Evolutionary conservation across 2,888 invertebrate genomes (phyloP).

Genomic region (Scrobipalpa atriplicella): DNA sequence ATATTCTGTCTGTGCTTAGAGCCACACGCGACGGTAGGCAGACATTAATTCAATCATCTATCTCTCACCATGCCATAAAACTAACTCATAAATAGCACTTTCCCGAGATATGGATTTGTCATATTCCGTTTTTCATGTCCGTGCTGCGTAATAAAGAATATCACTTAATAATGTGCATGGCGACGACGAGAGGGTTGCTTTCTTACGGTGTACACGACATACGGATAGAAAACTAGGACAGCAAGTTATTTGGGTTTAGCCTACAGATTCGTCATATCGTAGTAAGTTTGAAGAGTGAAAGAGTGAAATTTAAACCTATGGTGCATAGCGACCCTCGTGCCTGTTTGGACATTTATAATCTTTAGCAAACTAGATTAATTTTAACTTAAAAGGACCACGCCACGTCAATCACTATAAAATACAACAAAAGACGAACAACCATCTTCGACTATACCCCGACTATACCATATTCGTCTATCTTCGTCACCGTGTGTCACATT

Average conservation of each 20-base stretch:
- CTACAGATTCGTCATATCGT: too few relatives aligned
- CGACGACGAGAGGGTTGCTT: conserved; percentile 54
- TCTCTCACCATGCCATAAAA: conserved; percentile 70
- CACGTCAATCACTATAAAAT: too few relatives aligned
- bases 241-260: not conserved
- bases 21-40: conserved; percentile 2
- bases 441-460: too few relatives aligned
- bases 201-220: conserved; percentile 53
- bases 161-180: conserved; percentile 77
- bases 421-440: too few relatives aligned
- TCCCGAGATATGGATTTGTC: conserved; percentile 70
- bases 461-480: not conserved
- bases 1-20: not conserved
- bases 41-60: conserved; percentile 66
- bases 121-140: conserved; percentile 64
- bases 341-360: too few relatives aligned
- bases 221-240: conserved; percentile 39
- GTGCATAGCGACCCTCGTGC: too few relatives aligned
- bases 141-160: conserved; percentile 79
- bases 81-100: conserved; percentile 70
- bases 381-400: too few relatives aligned
- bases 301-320: too few relatives aligned
- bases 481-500: conserved; percentile 38
- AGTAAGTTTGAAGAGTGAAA: too few relatives aligned
- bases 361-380: too few relatives aligned